Conservation (phyloP, 1,140 invertebrate genomes). For the Chionoecetes opilio region DNA sequence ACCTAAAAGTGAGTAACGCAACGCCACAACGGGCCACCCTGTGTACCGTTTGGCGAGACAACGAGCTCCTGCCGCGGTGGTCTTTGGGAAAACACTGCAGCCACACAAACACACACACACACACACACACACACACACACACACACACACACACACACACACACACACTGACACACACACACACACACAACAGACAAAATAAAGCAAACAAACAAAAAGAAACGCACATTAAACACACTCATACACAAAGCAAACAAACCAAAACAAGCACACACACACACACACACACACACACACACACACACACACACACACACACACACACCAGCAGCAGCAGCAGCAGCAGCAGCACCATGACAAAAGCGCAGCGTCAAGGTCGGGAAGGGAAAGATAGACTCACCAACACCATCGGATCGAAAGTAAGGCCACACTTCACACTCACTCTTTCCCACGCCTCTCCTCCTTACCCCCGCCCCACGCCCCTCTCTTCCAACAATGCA, state of each 20-base stretch:
- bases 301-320: too few relatives aligned
- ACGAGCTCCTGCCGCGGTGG: not conserved
- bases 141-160: conserved; percentile 27
- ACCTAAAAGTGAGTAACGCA: not conserved
- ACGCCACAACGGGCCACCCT: not conserved
- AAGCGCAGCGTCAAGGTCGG: not conserved
- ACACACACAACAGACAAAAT: not conserved
- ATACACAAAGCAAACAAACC: too few relatives aligned
- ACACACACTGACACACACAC: not conserved
- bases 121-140: conserved; percentile 25
- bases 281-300: too few relatives aligned
- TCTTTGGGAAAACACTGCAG: not conserved
- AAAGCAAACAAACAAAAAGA: too few relatives aligned
- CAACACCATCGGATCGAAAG: not conserved
- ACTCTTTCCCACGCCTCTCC: not conserved
- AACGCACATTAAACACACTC: too few relatives aligned
- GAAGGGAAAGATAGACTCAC: not conserved
- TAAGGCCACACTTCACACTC: conserved; percentile 4
- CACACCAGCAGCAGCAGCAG: too few relatives aligned
- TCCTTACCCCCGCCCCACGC: not conserved
- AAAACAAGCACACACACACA: too few relatives aligned
- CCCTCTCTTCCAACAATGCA: not conserved
- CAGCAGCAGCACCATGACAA: not conserved
- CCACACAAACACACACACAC: not conserved
- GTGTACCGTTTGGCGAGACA: not conserved